Evolutionary conservation across 2,113 vertebrate genomes (phyloP).

Genomic region (Oreotragus oreotragus): DNA sequence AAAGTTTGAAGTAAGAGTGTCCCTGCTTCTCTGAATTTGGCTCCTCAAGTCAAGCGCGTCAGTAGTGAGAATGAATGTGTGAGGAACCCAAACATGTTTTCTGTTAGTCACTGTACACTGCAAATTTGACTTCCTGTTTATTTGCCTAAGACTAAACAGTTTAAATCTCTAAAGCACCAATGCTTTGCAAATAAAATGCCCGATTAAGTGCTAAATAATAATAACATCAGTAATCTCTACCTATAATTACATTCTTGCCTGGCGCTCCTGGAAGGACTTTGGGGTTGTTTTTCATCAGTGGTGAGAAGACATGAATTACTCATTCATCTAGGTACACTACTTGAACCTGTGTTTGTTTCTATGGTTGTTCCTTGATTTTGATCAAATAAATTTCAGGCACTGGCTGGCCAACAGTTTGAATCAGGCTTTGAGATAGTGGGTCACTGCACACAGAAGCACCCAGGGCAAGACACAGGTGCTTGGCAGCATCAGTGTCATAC

Average conservation of each 20-base stretch:
- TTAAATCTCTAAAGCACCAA: constrained; percentile 27
- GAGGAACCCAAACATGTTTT: background rate
- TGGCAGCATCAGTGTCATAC: background rate
- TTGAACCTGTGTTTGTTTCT: constrained; percentile 55
- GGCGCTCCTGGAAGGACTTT: constrained; percentile 28
- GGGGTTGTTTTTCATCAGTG: constrained; percentile 26
- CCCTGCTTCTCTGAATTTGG: background rate
- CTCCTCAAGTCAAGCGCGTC: background rate
- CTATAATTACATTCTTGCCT: constrained; percentile 51
- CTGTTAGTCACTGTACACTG: background rate
- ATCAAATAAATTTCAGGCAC: constrained; percentile 51
- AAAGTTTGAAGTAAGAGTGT: background rate
- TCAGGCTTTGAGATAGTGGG: constrained; percentile 28
- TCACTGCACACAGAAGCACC: background rate
- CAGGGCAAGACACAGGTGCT: background rate
- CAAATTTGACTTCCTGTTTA: constrained; percentile 52
- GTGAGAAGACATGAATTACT: constrained; percentile 67
- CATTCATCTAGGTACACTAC: constrained; percentile 28
- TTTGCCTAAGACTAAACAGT: constrained; percentile 55
- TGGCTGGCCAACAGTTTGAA: constrained; percentile 40
- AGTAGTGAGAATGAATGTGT: background rate
- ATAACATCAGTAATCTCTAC: constrained; percentile 35
- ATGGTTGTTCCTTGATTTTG: constrained; percentile 52
- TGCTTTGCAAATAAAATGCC: constrained; percentile 41
- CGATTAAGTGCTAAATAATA: constrained; percentile 42